Percentiles rank a stretch among this genome's conserved stretches.
Evolutionary conservation across 2,113 vertebrate genomes (phyloP).

Genomic region (Oophaga pumilio): DNA sequence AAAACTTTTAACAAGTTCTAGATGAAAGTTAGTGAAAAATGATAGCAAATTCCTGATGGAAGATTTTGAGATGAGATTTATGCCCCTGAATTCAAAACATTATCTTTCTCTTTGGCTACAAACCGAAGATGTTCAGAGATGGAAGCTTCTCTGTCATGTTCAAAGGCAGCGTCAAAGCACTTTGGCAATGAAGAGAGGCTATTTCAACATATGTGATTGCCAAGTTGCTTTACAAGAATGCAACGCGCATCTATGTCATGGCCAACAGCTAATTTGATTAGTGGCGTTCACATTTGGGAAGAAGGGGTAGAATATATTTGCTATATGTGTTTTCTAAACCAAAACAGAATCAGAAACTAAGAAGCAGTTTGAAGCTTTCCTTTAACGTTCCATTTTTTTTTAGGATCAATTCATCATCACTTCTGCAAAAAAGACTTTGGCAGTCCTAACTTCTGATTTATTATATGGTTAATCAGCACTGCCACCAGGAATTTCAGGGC

Average conservation of each 20-base stretch:
- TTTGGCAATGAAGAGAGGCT: neutral
- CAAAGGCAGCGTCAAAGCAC: neutral
- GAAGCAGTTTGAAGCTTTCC: too few relatives aligned
- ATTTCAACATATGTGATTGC: neutral
- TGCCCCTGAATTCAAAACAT: neutral
- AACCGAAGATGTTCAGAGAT: neutral
- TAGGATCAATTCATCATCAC: too few relatives aligned
- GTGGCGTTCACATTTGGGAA: neutral
- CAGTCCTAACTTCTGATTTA: neutral
- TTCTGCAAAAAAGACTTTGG: neutral
- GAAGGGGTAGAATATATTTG: too few relatives aligned
- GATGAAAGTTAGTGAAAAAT: slow-evolving; percentile 17
- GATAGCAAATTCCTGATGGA: neutral
- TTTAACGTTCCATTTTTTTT: too few relatives aligned
- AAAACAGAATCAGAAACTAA: too few relatives aligned
- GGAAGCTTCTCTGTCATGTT: neutral
- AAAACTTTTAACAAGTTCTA: neutral
- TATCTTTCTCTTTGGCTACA: neutral
- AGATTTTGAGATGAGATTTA: neutral
- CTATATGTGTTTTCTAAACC: too few relatives aligned
- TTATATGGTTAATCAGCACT: neutral
- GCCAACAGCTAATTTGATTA: neutral
- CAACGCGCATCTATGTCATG: neutral
- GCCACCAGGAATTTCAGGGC: too few relatives aligned
- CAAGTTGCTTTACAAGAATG: neutral